A percentile compares a stretch with the other conserved stretches of the same genome.
Conservation (phyloP, 2,888 invertebrate species). For the Sussaba pulchella region DNA sequence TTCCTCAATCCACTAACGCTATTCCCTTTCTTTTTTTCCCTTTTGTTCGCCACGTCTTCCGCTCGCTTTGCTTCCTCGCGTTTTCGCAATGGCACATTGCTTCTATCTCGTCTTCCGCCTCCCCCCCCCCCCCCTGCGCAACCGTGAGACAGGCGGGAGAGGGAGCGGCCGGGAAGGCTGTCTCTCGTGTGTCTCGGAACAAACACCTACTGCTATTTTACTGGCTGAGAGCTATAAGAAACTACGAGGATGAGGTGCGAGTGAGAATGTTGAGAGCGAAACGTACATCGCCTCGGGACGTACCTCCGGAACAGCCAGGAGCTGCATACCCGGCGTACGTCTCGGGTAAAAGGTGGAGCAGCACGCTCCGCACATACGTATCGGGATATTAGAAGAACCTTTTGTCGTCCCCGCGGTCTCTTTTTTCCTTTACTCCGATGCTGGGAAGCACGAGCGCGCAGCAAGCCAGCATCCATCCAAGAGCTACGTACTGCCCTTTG, state of each 20-base stretch:
- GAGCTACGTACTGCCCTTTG: slow-evolving; percentile 39
- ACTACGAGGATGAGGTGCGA: slow-evolving; percentile 32
- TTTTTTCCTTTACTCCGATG: slow-evolving; percentile 59
- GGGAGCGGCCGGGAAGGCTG: too few relatives aligned
- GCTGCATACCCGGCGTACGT: slow-evolving; percentile 63
- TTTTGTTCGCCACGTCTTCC: slow-evolving; percentile 64
- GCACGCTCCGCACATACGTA: slow-evolving; percentile 82
- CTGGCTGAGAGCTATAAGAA: slow-evolving; percentile 14
- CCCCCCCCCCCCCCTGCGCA: neutral
- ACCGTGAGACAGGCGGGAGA: neutral
- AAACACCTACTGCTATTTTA: slow-evolving; percentile 53
- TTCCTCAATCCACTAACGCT: slow-evolving; percentile 31
- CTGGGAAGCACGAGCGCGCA: slow-evolving; percentile 64
- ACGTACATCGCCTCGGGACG: slow-evolving; percentile 49
- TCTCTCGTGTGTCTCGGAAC: slow-evolving; percentile 58
- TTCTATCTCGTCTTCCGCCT: slow-evolving; percentile 33
- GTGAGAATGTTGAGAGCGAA: slow-evolving; percentile 7
- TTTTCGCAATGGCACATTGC: slow-evolving; percentile 64
- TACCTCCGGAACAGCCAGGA: slow-evolving; percentile 55
- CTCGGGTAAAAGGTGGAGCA: slow-evolving; percentile 65
- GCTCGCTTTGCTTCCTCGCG: slow-evolving; percentile 56
- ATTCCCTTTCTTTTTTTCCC: slow-evolving; percentile 18
- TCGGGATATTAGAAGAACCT: slow-evolving; percentile 81
- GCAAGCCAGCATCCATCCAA: slow-evolving; percentile 48
- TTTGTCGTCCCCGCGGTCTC: slow-evolving; percentile 74